These are phyloP conservation scores for Drosophila busckii DNA, from an alignment of 1,140 invertebrate species.

Conservation along the genomic window DNA sequence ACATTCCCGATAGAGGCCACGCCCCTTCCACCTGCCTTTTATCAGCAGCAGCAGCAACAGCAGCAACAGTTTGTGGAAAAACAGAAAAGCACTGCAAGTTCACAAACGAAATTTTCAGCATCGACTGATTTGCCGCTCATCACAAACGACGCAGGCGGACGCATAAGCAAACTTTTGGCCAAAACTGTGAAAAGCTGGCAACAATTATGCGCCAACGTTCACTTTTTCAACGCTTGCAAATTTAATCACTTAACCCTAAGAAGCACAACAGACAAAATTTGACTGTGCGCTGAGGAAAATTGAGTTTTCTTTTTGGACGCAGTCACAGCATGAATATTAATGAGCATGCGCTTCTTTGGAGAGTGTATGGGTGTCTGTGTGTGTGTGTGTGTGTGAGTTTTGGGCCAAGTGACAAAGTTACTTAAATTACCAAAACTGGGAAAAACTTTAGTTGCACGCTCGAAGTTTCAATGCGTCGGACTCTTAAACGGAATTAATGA, in stretches of 20 bases:
- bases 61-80: too few relatives aligned
- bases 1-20: neutral
- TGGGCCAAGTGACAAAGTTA: conserved; percentile 62
- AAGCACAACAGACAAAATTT: conserved; percentile 62
- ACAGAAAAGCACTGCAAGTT: neutral
- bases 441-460: conserved; percentile 50
- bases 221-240: conserved; percentile 42
- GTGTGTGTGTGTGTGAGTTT: conserved; percentile 3
- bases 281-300: conserved; percentile 27
- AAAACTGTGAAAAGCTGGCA: conserved; percentile 33
- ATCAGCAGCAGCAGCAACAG: conserved; percentile 1
- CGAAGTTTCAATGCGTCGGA: conserved; percentile 12
- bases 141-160: conserved; percentile 40
- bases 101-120: neutral
- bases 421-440: conserved; percentile 58
- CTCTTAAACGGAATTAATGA: conserved; percentile 68
- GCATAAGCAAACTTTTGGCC: conserved; percentile 37
- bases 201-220: conserved; percentile 45
- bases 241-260: conserved; percentile 74
- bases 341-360: conserved; percentile 27
- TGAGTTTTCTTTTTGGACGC: conserved; percentile 67
- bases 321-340: conserved; percentile 65
- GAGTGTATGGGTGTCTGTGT: conserved; percentile 8
- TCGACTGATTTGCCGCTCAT: too few relatives aligned
- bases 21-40: conserved; percentile 18